Evolutionary conservation across 1,140 invertebrate genomes (phyloP).

Genomic region (Triops longicaudatus): DNA sequence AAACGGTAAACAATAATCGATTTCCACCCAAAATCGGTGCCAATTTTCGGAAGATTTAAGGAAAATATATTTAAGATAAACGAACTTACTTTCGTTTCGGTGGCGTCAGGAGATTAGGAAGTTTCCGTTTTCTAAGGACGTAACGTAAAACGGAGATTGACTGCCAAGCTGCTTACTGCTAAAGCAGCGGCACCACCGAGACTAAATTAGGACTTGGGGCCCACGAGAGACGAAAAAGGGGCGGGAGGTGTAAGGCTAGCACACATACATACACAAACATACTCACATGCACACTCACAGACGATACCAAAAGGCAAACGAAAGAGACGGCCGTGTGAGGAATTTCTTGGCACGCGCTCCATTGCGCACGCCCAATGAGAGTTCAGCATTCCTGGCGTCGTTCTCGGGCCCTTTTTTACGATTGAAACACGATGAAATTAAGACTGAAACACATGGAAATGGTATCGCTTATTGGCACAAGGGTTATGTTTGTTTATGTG

Average conservation of each 20-base stretch:
- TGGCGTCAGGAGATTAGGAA: background rate
- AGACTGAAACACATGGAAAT: no score
- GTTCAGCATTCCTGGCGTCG: background rate
- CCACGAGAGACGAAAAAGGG: background rate
- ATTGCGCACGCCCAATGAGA: background rate
- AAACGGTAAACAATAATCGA: background rate
- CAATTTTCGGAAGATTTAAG: background rate
- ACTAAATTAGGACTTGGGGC: slow-evolving; percentile 4
- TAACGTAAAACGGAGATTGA: background rate
- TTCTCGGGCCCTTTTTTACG: no score
- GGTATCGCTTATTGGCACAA: no score
- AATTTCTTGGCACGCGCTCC: background rate
- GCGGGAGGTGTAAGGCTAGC: no score
- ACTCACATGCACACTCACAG: background rate
- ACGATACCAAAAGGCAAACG: background rate
- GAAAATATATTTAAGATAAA: background rate
- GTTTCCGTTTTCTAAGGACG: background rate
- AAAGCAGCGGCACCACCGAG: slow-evolving; percentile 4
- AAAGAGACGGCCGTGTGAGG: background rate
- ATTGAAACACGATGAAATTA: no score
- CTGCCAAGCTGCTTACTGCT: slow-evolving; percentile 10
- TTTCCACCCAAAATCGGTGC: background rate
- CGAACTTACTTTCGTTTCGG: background rate
- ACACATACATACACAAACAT: no score
- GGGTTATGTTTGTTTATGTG: no score